Evolutionary conservation across 2,113 vertebrate genomes (phyloP).

Genomic region (Sinocyclocheilus rhinocerous): DNA sequence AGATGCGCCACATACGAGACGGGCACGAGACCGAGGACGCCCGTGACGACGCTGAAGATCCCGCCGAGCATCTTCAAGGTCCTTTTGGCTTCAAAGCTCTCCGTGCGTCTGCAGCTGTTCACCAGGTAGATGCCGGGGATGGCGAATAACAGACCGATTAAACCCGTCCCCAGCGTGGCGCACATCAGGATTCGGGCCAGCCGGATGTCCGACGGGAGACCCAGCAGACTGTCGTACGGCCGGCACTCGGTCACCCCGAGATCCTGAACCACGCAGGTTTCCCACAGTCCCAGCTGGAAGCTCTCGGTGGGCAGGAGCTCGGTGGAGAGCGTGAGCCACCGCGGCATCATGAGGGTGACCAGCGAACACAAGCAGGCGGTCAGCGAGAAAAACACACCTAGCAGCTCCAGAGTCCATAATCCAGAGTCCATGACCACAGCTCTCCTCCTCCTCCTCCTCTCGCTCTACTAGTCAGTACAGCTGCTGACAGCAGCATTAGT

Average conservation of each 20-base stretch:
- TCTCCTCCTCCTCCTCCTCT: not conserved
- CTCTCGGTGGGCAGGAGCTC: conserved; percentile 62
- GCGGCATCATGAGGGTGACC: conserved; percentile 57
- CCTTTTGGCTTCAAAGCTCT: conserved; percentile 54
- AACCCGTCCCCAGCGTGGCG: conserved; percentile 36
- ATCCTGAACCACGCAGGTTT: conserved; percentile 60
- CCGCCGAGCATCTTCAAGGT: conserved; percentile 47
- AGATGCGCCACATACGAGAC: conserved; percentile 59
- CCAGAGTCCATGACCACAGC: conserved; percentile 44
- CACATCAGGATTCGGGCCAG: conserved; percentile 54
- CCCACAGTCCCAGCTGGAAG: conserved; percentile 65
- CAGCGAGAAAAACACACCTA: conserved; percentile 43
- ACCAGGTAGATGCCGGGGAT: conserved; percentile 55
- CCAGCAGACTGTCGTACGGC: conserved; percentile 49
- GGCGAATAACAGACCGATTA: conserved; percentile 50
- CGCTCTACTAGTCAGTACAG: not conserved
- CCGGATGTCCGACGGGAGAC: conserved; percentile 55
- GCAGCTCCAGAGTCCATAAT: conserved; percentile 45
- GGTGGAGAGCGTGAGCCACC: conserved; percentile 59
- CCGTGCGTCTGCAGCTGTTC: conserved; percentile 56
- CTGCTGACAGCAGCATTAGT: not conserved
- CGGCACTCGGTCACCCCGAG: conserved; percentile 48
- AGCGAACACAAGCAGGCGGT: conserved; percentile 60
- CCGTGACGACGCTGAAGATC: conserved; percentile 46
- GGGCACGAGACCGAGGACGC: conserved; percentile 56